These are phyloP conservation scores for Pomatostomus ruficeps DNA, from an alignment of 2,113 vertebrate species.

Conservation along the genomic window DNA sequence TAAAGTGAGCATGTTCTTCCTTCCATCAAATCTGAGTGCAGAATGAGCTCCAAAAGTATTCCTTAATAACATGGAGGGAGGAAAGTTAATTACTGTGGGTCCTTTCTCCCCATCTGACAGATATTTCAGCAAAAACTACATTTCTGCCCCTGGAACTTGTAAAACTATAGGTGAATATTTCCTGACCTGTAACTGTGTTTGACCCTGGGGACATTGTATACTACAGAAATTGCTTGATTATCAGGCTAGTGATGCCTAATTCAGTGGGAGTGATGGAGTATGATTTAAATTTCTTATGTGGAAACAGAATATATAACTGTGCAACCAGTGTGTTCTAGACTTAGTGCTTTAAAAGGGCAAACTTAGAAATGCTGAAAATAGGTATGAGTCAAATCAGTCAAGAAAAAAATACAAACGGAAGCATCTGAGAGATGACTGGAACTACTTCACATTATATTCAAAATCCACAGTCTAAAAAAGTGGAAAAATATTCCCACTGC, in stretches of 20 bases:
- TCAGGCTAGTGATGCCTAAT: background rate
- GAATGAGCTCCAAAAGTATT: background rate
- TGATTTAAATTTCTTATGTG: background rate
- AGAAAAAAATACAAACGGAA: background rate
- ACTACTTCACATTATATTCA: background rate
- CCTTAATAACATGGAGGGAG: background rate
- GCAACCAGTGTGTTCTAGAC: background rate
- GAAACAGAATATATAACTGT: background rate
- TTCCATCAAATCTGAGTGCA: background rate
- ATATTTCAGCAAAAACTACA: background rate
- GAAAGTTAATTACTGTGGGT: accelerated
- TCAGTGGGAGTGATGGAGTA: background rate
- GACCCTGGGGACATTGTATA: background rate
- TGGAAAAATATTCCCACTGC: background rate
- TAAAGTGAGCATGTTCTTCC: background rate
- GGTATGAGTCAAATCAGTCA: background rate
- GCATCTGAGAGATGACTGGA: background rate
- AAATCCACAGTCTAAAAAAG: background rate
- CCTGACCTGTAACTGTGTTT: background rate
- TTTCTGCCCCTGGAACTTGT: background rate
- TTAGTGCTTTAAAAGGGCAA: background rate
- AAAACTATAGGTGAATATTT: background rate
- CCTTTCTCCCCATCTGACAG: background rate
- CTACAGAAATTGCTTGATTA: background rate
- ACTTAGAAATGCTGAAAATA: background rate